Evolutionary conservation across 2,797 vertebrate genomes (phyloP), one percentile per base, ranked within the genome.

Genomic region (Mus caroli): DNA sequence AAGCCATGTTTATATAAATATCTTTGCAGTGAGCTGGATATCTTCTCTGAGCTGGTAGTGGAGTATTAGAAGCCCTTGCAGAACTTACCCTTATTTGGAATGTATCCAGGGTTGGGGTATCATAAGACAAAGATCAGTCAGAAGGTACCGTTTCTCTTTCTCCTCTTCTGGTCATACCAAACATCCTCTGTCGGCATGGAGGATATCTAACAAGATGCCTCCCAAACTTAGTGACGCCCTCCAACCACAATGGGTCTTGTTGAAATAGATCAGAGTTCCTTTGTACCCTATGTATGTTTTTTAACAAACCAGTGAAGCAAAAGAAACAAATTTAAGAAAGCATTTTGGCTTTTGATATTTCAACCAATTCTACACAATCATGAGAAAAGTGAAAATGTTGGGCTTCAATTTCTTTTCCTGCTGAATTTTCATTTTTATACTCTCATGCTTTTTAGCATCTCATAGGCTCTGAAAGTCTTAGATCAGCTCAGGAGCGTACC

Each of bases 271-370:
- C 56, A 58, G 34, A n/a, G 1, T 34, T 64, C 15, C 22, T 28
- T 46, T 24, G 13, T 69, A 83, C 6, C 58, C 2, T 76, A 14
- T 54, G 54, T 40, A 22, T 62, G 17, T 78, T 85, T 58, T 89
- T 91, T 56, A 89, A 46, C 15, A 6, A 40, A 46, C 37, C 15
- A 91, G 34, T 1, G 10, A 91, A 76, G 37, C 54, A 43, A 84
- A 93, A 84, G 20, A 43, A 88, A 50, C 75, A 40, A 12, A 84
- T 80, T 93, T 90, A n/a, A 86, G 83, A 40, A 9, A 60, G 6
- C 79, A 37, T 85, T 93, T 80, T 89, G 64, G 69, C 56, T 56
- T 82, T 83, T 93, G 40, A 71, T 85, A 46, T 62, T 96, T 91
- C 87, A 71, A 76, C 76, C 83, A 88, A 94, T 56, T 69, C 43